Conservation (phyloP, 2,113 vertebrate genomes). For the Ciconia boyciana region DNA sequence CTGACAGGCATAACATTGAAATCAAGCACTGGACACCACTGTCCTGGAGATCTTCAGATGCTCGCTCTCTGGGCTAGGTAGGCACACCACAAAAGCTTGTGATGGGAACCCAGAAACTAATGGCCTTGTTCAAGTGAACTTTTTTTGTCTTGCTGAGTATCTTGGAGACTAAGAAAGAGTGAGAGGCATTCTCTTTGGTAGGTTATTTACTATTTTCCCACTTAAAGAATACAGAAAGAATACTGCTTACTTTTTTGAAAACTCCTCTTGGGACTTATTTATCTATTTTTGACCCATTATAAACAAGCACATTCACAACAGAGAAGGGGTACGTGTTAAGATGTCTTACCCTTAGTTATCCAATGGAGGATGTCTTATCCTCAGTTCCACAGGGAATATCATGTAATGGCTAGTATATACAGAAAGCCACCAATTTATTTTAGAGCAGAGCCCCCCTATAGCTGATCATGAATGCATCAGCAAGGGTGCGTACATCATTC, state of each 20-base stretch:
- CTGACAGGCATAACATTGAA: neutral
- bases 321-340: neutral
- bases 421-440: neutral
- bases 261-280: neutral
- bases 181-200: neutral
- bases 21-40: neutral
- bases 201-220: neutral
- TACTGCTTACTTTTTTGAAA: neutral
- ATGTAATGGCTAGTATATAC: neutral
- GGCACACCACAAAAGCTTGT: neutral
- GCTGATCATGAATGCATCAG: neutral
- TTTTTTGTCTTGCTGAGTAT: neutral
- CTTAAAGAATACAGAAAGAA: neutral
- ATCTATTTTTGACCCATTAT: neutral
- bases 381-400: neutral
- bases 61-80: neutral
- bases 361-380: rapidly evolving
- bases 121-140: rapidly evolving
- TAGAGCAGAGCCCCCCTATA: neutral
- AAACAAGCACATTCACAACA: neutral
- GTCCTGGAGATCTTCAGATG: neutral
- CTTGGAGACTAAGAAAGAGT: neutral
- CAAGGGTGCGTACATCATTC: neutral
- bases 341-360: neutral
- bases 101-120: neutral